phyloP scores from a whole-genome alignment of 2,888 invertebrate genomes.

The Drosophila diplacantha region DNA sequence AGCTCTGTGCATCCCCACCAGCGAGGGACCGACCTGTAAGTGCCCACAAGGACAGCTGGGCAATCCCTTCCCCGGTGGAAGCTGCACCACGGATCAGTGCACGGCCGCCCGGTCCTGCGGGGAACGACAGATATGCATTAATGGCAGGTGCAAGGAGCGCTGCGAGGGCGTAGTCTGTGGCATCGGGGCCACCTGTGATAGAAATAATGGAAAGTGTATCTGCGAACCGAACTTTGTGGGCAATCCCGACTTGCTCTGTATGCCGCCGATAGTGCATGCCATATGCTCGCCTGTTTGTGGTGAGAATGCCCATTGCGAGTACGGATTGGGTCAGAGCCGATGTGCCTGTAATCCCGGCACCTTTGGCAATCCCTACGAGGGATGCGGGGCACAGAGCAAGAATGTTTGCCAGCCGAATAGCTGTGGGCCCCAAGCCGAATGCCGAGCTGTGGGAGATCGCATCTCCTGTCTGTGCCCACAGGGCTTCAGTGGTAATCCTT shows the following conservation, averaged over 20 bases:
- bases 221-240: conserved; percentile 93
- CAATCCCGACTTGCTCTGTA: conserved; percentile 91
- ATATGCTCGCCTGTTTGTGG: conserved; percentile 89
- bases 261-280: conserved; percentile 90
- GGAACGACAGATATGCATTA: conserved; percentile 88
- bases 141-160: conserved; percentile 91
- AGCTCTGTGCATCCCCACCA: conserved; percentile 90
- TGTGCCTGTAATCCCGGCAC: conserved; percentile 91
- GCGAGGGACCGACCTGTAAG: conserved; percentile 90
- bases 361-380: conserved; percentile 91
- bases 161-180: conserved; percentile 93
- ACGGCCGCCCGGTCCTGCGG: conserved; percentile 87
- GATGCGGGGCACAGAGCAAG: conserved; percentile 85
- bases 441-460: conserved; percentile 85
- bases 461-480: conserved; percentile 90
- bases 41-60: conserved; percentile 91
- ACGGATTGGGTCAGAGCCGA: conserved; percentile 83
- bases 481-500: conserved; percentile 92
- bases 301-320: conserved; percentile 91
- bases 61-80: conserved; percentile 94
- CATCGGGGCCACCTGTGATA: conserved; percentile 91
- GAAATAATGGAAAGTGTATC: conserved; percentile 87
- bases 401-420: conserved; percentile 84
- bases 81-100: conserved; percentile 89
- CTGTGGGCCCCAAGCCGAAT: conserved; percentile 89